Evolutionary conservation across 2,797 vertebrate genomes (phyloP), one percentile per base, ranked within the genome.

Genomic region (Platyrinchus mystaceus): DNA sequence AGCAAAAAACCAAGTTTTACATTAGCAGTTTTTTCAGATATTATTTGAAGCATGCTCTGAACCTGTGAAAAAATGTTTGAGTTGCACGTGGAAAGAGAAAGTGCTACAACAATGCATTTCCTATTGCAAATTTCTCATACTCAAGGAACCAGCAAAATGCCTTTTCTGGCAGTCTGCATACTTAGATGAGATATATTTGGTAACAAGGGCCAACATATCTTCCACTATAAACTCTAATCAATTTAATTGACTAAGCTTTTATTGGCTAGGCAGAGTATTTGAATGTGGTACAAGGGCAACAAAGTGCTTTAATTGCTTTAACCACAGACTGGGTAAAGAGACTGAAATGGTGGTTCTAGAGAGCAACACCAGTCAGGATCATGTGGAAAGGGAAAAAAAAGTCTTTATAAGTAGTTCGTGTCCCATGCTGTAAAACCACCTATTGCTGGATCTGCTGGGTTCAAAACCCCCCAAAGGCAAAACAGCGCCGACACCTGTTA

Each of bases 171-270:
- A 84, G 56, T 32, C 19, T 83, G 55, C 50, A 32, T 36, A 10
- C 8, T 39, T 30, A 53, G 59, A 87, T 13, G n/a, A 77, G 56
- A 55, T 30, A 19, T 77, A 60, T 70, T 56, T 67, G 27, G n/a
- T 34, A 85, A 53, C 6, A 41, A 28, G 37, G 58, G 64, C 47
- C 86, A 82, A 60, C 56, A 47, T 2, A 78, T 32, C 39, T 93
- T 81, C 69, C 50, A 28, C 50, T 75, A 18, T 52, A 80, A 56
- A 68, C 6, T 59, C 32, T 46, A 70, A 84, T 60, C 75, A 89
- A 69, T 87, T 90, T 83, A 87, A 89, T 52, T 77, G 56, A 91
- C 58, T 36, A 68, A 83, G 53, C 28, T 36, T 10, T 85, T 76
- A 43, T 53, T 93, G 64, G 39, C 59, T 60, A 36, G 30, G 24